These are phyloP conservation scores for Phrynocephalus guinanensis DNA, from an alignment of 2,797 vertebrate genomes.

Conservation along the genomic window DNA sequence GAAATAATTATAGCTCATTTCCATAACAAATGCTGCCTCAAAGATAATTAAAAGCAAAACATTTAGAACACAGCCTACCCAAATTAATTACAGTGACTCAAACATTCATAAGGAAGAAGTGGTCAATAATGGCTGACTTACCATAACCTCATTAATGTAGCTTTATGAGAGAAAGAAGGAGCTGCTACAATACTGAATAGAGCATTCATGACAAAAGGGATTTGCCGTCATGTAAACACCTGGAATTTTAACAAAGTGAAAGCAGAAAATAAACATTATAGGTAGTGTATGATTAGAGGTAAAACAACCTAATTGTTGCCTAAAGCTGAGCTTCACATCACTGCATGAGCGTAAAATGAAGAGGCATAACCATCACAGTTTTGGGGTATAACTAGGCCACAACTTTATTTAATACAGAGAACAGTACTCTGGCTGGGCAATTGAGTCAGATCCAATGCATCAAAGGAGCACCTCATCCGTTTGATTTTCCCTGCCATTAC, in stretches of 20 bases:
- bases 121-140: constrained; percentile 50
- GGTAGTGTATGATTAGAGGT: too few relatives aligned
- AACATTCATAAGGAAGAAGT: constrained; percentile 55
- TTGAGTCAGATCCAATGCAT: too few relatives aligned
- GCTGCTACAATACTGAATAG: constrained; percentile 45
- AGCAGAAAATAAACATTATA: too few relatives aligned
- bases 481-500: too few relatives aligned
- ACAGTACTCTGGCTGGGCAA: too few relatives aligned
- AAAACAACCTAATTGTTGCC: too few relatives aligned
- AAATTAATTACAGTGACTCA: constrained; percentile 68
- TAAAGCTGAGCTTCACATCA: too few relatives aligned
- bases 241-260: not conserved
- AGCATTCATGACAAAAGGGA: constrained; percentile 38
- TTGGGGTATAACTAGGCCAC: too few relatives aligned
- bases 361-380: too few relatives aligned
- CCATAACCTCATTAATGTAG: constrained; percentile 58
- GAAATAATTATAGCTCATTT: constrained; percentile 72
- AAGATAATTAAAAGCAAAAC: constrained; percentile 69
- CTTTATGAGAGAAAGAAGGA: constrained; percentile 40
- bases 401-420: too few relatives aligned
- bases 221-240: not conserved
- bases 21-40: constrained; percentile 72
- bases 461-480: too few relatives aligned
- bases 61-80: constrained; percentile 67
- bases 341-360: too few relatives aligned